Evolutionary conservation across 2,888 invertebrate species (phyloP), one percentile per base, ranked within the genome.

Genomic region (Synergus gifuensis): DNA sequence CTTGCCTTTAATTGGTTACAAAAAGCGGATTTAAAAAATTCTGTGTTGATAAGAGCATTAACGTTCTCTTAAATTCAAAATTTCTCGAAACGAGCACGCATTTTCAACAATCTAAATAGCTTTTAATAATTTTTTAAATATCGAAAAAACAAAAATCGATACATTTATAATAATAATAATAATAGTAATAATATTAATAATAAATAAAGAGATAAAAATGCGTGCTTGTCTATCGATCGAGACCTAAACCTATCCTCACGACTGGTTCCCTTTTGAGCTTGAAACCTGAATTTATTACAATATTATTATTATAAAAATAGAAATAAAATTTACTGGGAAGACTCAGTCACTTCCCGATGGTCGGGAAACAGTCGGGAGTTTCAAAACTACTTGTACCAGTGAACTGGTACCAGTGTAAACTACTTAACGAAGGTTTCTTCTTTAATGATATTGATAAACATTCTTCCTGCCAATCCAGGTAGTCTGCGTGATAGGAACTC

Each of bases 361-460:
- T n/a, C 18, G 44, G 54, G 73, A 73, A 73, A n/a, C 69, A 73
- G 49, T 73, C 69, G 69, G 49, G 69, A 73, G 49, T 36, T 69
- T 5, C 14, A 36, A 69, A n/a, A 73, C 69, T n/a, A n/a, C n/a
- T n/a, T n/a, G n/a, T n/a, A n/a, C n/a, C n/a, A n/a, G n/a, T n/a
- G n/a, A n/a, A n/a, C n/a, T n/a, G n/a, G n/a, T n/a, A n/a, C 54
- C 40, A 36, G 22, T 79, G 64, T 67, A 58, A 46, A 73, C 76
- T 62, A 76, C 73, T 63, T 62, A 60, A 1, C 62, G 44, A 58
- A 22, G 18, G 18, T 54, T 40, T 78, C 40, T 67, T 58, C n/a
- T 22, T 22, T 58, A 81, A 28, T 73, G n/a, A 58, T 77, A 54
- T 73, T 36, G 4, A 36, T 54, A n/a, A 40, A 54, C 28, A 8